A percentile compares a stretch with the other conserved stretches of the same genome.
phyloP scores from a whole-genome alignment of 2,888 invertebrate species.

The Pycnomerus fuliginosus region DNA sequence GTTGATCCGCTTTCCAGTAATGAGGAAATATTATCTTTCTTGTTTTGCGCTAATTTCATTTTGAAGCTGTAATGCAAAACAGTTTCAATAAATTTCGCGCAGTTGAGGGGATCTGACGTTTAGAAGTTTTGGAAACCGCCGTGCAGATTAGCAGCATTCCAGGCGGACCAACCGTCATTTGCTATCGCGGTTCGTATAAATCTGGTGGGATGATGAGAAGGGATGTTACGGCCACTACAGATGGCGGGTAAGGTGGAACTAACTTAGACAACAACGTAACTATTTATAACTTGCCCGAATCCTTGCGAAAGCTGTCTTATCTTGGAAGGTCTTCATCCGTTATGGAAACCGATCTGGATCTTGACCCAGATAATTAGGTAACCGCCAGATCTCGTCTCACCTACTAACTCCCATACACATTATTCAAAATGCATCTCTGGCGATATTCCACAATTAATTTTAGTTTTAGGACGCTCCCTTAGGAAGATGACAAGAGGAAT shows the following conservation, averaged over 20 bases:
- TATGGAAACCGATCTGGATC: constrained; percentile 16
- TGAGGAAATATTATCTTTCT: constrained; percentile 14
- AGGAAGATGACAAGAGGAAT: no score
- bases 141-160: constrained; percentile 25
- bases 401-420: no score
- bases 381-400: no score
- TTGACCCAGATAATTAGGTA: constrained; percentile 19
- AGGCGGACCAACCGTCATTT: constrained; percentile 27
- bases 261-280: constrained; percentile 15
- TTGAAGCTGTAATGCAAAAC: constrained; percentile 2
- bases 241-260: constrained; percentile 14
- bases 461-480: no score
- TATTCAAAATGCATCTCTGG: no score
- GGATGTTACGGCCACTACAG: constrained; percentile 16
- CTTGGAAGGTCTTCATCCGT: constrained; percentile 15
- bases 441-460: no score
- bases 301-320: constrained; percentile 19
- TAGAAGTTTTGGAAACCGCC: constrained; percentile 20
- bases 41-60: constrained; percentile 9
- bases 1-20: constrained; percentile 8
- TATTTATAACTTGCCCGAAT: constrained; percentile 18
- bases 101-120: constrained; percentile 13
- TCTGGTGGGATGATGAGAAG: constrained; percentile 22
- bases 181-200: constrained; percentile 27
- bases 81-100: constrained; percentile 13